phyloP scores from a whole-genome alignment of 2,888 invertebrate species.

The Athripsodes cinereus region DNA sequence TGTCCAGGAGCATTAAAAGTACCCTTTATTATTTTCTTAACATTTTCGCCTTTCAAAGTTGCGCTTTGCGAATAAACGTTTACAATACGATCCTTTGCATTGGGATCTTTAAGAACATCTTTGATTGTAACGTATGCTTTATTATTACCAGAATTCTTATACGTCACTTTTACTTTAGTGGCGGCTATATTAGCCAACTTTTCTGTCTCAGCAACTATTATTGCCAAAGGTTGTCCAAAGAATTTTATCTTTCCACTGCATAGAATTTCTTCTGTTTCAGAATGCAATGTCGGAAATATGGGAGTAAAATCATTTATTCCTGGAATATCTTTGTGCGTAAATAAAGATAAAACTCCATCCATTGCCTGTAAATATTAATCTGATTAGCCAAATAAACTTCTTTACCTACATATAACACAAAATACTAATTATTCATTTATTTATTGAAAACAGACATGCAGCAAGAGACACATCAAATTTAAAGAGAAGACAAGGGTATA shows the following conservation, averaged over 20 bases:
- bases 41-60: constrained; percentile 37
- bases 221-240: constrained; percentile 68
- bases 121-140: constrained; percentile 42
- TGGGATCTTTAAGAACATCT: constrained; percentile 47
- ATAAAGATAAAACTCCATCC: constrained; percentile 60
- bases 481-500: too few species aligned
- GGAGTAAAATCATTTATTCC: constrained; percentile 57
- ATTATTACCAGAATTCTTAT: constrained; percentile 40
- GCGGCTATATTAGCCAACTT: constrained; percentile 55
- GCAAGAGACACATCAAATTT: too few species aligned
- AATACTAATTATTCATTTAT: too few species aligned
- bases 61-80: constrained; percentile 36
- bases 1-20: constrained; percentile 53
- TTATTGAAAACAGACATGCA: too few species aligned
- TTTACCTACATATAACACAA: too few species aligned
- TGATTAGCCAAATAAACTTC: too few species aligned
- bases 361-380: constrained; percentile 54
- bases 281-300: constrained; percentile 26
- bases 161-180: constrained; percentile 49
- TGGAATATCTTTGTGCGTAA: constrained; percentile 62
- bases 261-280: constrained; percentile 47
- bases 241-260: constrained; percentile 52
- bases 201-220: constrained; percentile 62
- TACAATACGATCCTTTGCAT: constrained; percentile 40
- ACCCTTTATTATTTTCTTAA: constrained; percentile 52